phyloP scores from a whole-genome alignment of 2,797 vertebrate species.

The Heterohyrax brucei region DNA sequence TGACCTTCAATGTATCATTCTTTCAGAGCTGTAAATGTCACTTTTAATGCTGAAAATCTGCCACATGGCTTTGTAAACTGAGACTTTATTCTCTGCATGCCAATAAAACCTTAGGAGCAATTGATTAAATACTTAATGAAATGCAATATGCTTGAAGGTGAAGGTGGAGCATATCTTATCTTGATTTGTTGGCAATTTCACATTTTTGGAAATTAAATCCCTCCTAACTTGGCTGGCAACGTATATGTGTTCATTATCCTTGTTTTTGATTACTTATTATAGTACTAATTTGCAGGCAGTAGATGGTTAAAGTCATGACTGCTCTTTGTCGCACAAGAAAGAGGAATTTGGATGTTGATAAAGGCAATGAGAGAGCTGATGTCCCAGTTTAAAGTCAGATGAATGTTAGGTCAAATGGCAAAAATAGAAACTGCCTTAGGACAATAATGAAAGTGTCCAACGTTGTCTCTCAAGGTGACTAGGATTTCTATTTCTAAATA shows the following conservation, averaged over 20 bases:
- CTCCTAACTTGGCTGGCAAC: too few species aligned
- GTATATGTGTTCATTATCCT: not conserved
- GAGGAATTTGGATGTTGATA: slow-evolving; percentile 70
- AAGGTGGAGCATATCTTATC: not conserved
- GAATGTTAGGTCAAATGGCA: slow-evolving; percentile 74
- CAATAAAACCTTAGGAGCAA: not conserved
- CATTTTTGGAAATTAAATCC: slow-evolving; percentile 40
- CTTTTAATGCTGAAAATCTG: not conserved
- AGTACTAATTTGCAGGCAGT: not conserved
- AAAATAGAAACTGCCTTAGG: slow-evolving; percentile 84
- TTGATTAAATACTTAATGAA: slow-evolving; percentile 18
- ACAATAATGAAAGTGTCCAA: slow-evolving; percentile 74
- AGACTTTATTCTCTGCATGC: not conserved
- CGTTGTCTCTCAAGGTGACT: slow-evolving; percentile 81
- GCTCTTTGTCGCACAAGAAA: slow-evolving; percentile 52
- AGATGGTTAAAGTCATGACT: slow-evolving; percentile 72
- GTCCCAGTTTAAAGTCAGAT: slow-evolving; percentile 82
- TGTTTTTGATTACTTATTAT: slow-evolving; percentile 15
- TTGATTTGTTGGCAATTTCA: not conserved
- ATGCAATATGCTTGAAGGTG: not conserved
- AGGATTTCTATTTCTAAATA: slow-evolving; percentile 77
- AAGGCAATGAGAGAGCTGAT: slow-evolving; percentile 71
- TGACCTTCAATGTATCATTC: not conserved
- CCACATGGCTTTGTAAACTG: not conserved
- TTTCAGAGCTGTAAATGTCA: not conserved